These are phyloP conservation scores for Marmota flaviventris DNA, from an alignment of 2,113 vertebrate genomes.

Conservation along the genomic window DNA sequence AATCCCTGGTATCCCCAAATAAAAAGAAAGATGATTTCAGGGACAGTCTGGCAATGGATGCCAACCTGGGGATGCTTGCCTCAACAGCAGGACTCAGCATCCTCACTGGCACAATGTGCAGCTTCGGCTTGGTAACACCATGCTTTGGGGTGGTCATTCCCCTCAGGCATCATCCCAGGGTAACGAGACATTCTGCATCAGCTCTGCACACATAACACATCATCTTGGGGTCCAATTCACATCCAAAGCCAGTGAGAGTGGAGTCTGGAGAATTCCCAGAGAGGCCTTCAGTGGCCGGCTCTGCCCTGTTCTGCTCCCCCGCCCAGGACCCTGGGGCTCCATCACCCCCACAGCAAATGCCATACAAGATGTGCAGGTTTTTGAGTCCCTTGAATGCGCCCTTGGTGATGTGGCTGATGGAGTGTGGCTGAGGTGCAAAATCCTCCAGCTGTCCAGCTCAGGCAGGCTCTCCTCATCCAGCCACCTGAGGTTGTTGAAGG, in stretches of 20 bases:
- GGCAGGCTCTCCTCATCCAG: constrained; percentile 95
- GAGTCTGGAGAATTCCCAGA: background rate
- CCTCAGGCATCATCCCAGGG: background rate
- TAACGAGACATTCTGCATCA: background rate
- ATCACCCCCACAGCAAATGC: constrained; percentile 10
- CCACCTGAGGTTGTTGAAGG: constrained; percentile 96
- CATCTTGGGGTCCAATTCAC: background rate
- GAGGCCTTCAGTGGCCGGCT: accelerated
- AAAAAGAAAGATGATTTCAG: background rate
- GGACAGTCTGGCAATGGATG: no score
- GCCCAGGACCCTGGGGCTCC: background rate
- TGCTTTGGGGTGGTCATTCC: no score
- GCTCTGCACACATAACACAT: accelerated
- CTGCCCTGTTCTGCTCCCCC: background rate
- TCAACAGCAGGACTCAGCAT: accelerated
- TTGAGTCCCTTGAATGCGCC: constrained; percentile 96
- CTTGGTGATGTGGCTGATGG: constrained; percentile 96
- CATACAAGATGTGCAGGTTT: constrained; percentile 94
- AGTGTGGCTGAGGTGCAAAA: constrained; percentile 95
- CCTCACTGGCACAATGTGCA: accelerated
- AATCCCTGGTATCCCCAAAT: background rate
- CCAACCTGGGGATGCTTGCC: background rate
- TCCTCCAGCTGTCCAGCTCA: constrained; percentile 92
- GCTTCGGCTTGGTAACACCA: accelerated
- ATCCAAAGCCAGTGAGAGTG: background rate